Base-by-base conservation (phyloP, 2,888 invertebrate species). In the Myopa tessellatipennis region DNA sequence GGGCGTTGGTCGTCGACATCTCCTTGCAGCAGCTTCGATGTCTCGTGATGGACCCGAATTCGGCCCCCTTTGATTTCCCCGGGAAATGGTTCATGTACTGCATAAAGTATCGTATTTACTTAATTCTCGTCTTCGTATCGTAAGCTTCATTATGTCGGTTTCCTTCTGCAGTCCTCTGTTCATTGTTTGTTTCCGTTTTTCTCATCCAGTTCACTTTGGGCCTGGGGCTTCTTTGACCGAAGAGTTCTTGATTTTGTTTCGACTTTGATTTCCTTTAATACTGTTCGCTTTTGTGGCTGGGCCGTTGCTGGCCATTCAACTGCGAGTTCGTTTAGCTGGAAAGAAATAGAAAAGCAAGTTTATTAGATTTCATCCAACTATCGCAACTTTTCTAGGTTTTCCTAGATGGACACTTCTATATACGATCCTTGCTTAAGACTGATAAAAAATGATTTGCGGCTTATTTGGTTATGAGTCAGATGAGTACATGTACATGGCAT, bases 251-350 rank as follows among this genome's bases (percentile, higher is more conserved):
- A n/a, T 40, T 60, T n/a, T 61, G 8, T 5, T 60, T 72, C 4
- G 10, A 26, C 36, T 55, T 60, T 40, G 10, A 67, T 65, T 68
- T 80, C 63, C 65, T 74, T 72, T 76, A 61, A 26, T 50, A 55
- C 4, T 78, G 16, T 68, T 70, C 45, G 45, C 40, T 55, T 50
- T 77, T 63, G 34, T 74, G 38, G 74, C 75, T 77, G 82, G 84
- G 82, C 83, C 55, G 34, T 74, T 45, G 74, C 75, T 77, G 82
- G 84, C 82, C 83, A 84, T 82, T 83, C 84, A 84, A 83, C 82
- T 84, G 83, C 79, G 74, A 80, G 80, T 79, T 79, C 79, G 83
- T 82, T 83, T 82, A 84, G 74, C 82, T 82, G 82, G 81, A 82
- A 83, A 80, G 75, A 77, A 63, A 81, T 75, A 45, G 16, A 55